These are phyloP conservation scores for Harpegnathos saltator DNA, from an alignment of 1,140 invertebrate species.

Conservation along the genomic window DNA sequence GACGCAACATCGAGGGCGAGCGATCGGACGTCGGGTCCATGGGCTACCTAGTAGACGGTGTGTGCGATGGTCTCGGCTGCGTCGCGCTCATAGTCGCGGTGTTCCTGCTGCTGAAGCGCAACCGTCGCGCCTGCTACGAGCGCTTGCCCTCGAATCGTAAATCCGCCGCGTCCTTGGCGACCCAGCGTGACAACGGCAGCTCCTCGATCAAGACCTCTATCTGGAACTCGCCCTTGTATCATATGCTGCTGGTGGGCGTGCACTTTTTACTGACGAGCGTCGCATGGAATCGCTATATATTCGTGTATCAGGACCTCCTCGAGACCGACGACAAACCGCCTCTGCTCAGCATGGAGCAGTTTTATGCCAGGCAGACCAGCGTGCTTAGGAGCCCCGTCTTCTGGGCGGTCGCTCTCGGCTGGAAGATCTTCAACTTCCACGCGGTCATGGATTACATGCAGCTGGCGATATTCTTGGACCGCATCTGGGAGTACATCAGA, in stretches of 20 bases:
- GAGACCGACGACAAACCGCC: constrained; percentile 87
- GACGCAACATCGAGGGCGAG: constrained; percentile 90
- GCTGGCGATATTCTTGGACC: constrained; percentile 93
- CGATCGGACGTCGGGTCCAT: constrained; percentile 90
- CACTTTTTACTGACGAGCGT: constrained; percentile 90
- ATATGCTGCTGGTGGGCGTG: constrained; percentile 89
- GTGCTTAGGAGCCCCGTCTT: constrained; percentile 88
- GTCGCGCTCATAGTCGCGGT: constrained; percentile 89
- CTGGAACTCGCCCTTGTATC: constrained; percentile 82
- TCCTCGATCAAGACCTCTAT: constrained; percentile 9
- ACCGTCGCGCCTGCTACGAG: constrained; percentile 88
- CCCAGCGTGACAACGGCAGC: background rate
- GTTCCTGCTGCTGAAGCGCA: constrained; percentile 89
- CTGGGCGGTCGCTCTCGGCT: constrained; percentile 90
- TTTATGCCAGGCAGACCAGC: constrained; percentile 77
- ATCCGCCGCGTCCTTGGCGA: background rate
- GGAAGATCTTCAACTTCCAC: constrained; percentile 93
- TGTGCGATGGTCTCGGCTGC: constrained; percentile 91
- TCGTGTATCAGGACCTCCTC: constrained; percentile 91
- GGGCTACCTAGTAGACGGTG: constrained; percentile 91
- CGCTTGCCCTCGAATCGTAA: constrained; percentile 82
- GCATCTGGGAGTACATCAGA: constrained; percentile 90
- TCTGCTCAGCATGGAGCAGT: constrained; percentile 86
- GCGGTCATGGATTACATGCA: constrained; percentile 91
- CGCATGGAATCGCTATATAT: constrained; percentile 93